Evolutionary conservation across 2,888 invertebrate genomes (phyloP).

Genomic region (Dorcus hopei): DNA sequence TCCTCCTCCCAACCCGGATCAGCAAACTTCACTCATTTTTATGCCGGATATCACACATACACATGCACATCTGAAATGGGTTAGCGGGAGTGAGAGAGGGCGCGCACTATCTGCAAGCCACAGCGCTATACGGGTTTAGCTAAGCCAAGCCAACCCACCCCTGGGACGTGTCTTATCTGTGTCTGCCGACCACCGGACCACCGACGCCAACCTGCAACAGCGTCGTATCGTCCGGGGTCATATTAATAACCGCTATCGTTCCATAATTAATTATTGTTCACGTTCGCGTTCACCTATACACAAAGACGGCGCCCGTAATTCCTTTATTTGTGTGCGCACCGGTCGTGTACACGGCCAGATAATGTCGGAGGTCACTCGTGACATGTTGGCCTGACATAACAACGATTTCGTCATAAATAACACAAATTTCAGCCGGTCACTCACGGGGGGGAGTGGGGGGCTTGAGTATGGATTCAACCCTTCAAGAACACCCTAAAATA

Average conservation of each 20-base stretch:
- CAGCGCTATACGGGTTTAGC: slow-evolving; percentile 30
- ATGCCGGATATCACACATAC: slow-evolving; percentile 8
- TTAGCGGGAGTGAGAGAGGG: slow-evolving; percentile 6
- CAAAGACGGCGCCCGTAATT: neutral
- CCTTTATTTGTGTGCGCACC: too few species aligned
- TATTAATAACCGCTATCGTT: slow-evolving; percentile 1
- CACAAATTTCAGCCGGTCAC: too few species aligned
- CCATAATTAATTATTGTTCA: neutral
- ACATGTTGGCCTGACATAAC: too few species aligned
- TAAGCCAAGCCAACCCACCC: slow-evolving; percentile 33
- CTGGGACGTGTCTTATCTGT: slow-evolving; percentile 37
- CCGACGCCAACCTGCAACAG: slow-evolving; percentile 4
- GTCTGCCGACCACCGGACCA: slow-evolving; percentile 33
- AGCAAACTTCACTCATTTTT: slow-evolving; percentile 5
- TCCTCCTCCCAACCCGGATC: neutral
- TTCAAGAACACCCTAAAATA: too few species aligned
- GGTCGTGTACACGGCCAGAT: too few species aligned
- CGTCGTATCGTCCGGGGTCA: slow-evolving; percentile 7
- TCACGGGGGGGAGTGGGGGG: too few species aligned
- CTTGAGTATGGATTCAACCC: too few species aligned
- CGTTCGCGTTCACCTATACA: neutral
- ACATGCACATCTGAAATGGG: slow-evolving; percentile 5
- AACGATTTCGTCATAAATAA: too few species aligned
- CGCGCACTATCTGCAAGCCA: slow-evolving; percentile 29
- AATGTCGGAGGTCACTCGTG: too few species aligned